phyloP scores from a whole-genome alignment of 2,113 vertebrate genomes.

The Dasyprocta punctata region DNA sequence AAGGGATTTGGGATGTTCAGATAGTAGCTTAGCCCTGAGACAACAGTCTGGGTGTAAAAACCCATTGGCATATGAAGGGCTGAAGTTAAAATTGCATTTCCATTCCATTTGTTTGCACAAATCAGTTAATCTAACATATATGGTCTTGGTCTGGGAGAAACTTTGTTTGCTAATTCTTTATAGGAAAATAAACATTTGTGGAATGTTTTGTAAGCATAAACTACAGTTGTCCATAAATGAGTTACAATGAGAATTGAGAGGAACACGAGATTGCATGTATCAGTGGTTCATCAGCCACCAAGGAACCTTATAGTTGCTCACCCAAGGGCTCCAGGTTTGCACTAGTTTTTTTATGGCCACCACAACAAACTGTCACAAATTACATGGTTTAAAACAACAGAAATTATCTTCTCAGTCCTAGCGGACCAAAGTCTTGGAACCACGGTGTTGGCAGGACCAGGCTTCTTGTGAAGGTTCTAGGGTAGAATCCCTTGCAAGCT shows the following conservation, averaged over 20 bases:
- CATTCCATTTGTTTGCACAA: neutral
- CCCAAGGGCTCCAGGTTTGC: neutral
- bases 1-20: neutral
- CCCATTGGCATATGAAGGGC: neutral
- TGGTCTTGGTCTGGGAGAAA: neutral
- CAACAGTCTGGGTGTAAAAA: neutral
- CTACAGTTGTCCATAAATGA: neutral
- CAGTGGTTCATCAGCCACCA: neutral
- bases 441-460: accelerated
- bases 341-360: neutral
- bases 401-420: neutral
- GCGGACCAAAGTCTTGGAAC: neutral
- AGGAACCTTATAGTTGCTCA: neutral
- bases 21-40: neutral
- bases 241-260: neutral
- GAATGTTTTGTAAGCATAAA: neutral
- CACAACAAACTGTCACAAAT: neutral
- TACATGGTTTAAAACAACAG: neutral
- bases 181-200: neutral
- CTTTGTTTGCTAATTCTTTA: neutral
- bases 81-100: neutral
- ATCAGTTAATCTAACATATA: neutral
- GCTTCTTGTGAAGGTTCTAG: neutral
- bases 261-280: neutral
- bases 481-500: neutral